Conservation (phyloP, 2,888 invertebrate genomes). For the Eupeodes luniger region DNA sequence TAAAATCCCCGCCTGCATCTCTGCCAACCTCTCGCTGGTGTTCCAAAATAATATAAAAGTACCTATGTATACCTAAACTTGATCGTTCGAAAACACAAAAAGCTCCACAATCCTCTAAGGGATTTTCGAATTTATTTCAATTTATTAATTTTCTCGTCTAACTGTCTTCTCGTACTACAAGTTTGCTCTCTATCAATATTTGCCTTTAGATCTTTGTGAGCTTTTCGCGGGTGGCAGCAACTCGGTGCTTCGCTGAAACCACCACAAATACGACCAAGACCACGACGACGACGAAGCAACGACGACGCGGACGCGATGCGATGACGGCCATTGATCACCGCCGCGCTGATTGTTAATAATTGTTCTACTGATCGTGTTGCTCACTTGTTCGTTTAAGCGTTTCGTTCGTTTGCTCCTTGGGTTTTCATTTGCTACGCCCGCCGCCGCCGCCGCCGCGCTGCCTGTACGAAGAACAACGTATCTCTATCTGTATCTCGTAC, state of each 20-base stretch:
- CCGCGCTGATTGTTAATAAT: conserved; percentile 62
- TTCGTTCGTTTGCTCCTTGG: conserved; percentile 18
- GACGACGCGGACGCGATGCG: neutral
- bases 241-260: conserved; percentile 35
- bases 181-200: conserved; percentile 47
- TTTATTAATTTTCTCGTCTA: neutral
- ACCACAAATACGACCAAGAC: neutral
- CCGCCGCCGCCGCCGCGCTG: too few species aligned
- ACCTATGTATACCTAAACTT: neutral
- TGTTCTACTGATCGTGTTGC: conserved; percentile 49
- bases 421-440: neutral
- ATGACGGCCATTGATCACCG: conserved; percentile 66
- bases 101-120: conserved; percentile 59
- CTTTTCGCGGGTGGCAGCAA: conserved; percentile 69
- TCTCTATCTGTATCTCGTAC: neutral
- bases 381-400: conserved; percentile 37
- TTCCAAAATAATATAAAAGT: conserved; percentile 10
- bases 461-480: neutral
- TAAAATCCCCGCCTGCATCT: neutral
- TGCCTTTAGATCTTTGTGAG: conserved; percentile 52
- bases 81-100: conserved; percentile 42
- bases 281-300: neutral
- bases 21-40: neutral
- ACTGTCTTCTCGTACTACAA: conserved; percentile 28
- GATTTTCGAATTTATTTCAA: conserved; percentile 17